These are phyloP conservation scores for Ectemnius lituratus DNA, from an alignment of 2,888 invertebrate genomes.

Conservation along the genomic window DNA sequence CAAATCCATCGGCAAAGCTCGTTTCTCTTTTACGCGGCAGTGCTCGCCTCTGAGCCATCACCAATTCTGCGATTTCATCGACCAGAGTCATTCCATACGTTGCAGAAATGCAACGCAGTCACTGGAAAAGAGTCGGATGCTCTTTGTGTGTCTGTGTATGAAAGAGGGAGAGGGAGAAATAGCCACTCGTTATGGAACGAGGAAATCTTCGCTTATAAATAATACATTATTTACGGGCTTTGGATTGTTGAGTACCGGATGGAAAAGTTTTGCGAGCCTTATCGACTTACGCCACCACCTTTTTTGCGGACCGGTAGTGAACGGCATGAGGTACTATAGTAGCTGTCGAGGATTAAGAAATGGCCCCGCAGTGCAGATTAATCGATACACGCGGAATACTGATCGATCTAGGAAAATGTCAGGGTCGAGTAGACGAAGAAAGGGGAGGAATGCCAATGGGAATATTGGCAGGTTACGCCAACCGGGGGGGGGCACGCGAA, in stretches of 20 bases:
- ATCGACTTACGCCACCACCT: neutral
- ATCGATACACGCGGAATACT: slow-evolving; percentile 30
- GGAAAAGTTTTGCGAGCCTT: neutral
- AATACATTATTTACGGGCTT: neutral
- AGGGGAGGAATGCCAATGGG: slow-evolving; percentile 6
- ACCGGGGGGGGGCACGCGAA: slow-evolving; percentile 6
- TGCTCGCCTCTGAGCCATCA: neutral
- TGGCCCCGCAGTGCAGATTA: slow-evolving; percentile 2
- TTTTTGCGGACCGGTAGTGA: neutral
- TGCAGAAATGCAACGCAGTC: too few species aligned
- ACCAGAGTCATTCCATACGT: too few species aligned
- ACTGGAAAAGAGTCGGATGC: too few species aligned
- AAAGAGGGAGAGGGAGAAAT: neutral
- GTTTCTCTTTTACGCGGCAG: neutral
- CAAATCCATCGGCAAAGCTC: neutral
- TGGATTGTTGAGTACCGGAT: neutral
- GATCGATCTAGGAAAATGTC: slow-evolving; percentile 52
- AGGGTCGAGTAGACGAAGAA: slow-evolving; percentile 30
- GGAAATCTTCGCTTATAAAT: neutral
- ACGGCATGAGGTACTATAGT: slow-evolving; percentile 8
- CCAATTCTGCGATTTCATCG: neutral
- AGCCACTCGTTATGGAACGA: neutral
- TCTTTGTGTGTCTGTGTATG: neutral
- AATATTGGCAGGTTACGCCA: slow-evolving; percentile 19
- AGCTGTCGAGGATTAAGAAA: neutral